Conservation (phyloP, 1,140 invertebrate species). For the Ruditapes philippinarum region DNA sequence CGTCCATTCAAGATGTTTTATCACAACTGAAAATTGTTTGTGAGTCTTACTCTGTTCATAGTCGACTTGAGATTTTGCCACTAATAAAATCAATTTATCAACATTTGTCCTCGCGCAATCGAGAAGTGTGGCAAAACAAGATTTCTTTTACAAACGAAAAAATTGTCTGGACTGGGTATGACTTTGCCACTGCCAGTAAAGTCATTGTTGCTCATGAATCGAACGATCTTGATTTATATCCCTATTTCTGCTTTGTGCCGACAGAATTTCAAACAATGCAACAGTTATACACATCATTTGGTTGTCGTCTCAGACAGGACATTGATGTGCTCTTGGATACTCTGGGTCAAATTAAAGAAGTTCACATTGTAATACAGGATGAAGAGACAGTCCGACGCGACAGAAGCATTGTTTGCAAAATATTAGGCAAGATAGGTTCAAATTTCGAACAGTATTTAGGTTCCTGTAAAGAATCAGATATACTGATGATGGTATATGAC, state of each 20-base stretch:
- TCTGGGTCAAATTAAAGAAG: background rate
- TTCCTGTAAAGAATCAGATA: constrained; percentile 9
- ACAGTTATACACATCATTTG: background rate
- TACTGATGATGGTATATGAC: constrained; percentile 26
- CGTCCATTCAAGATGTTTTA: background rate
- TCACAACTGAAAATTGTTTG: background rate
- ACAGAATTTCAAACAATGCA: constrained; percentile 6
- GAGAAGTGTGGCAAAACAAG: background rate
- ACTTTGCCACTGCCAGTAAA: background rate
- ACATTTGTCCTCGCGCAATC: background rate
- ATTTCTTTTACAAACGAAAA: background rate
- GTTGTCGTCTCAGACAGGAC: constrained; percentile 21
- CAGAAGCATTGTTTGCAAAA: constrained; percentile 7
- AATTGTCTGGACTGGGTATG: constrained; percentile 21
- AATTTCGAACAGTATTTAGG: constrained; percentile 1
- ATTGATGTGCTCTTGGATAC: background rate
- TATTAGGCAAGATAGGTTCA: background rate
- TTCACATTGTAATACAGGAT: background rate
- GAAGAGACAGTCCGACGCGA: background rate
- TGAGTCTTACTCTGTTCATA: background rate
- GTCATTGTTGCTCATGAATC: background rate
- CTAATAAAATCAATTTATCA: background rate
- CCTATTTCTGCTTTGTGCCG: constrained; percentile 21
- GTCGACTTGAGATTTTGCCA: background rate
- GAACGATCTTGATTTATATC: constrained; percentile 3